Evolutionary conservation across 2,113 vertebrate species (phyloP).

Genomic region (Sander vitreus): DNA sequence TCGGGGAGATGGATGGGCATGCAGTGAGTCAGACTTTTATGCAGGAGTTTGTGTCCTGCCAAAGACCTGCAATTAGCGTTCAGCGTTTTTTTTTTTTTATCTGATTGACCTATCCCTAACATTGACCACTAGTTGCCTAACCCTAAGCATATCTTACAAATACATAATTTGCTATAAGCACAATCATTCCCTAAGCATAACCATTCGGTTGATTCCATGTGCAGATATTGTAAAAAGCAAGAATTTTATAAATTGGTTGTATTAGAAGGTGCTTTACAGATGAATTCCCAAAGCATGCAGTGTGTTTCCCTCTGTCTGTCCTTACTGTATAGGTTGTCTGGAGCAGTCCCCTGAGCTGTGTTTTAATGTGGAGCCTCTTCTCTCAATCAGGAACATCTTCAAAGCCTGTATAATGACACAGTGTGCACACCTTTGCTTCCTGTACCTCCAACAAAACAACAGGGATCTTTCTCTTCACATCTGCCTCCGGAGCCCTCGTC

Average conservation of each 20-base stretch:
- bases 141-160: not conserved
- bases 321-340: constrained; percentile 3
- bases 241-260: not conserved
- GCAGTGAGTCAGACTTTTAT: not conserved
- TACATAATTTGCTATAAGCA: not conserved
- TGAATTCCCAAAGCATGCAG: constrained; percentile 10
- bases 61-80: not conserved
- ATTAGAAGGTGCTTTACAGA: constrained; percentile 2
- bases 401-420: constrained; percentile 90
- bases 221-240: not conserved
- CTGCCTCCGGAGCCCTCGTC: constrained; percentile 39
- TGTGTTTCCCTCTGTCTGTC: constrained; percentile 6
- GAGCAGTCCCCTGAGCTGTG: constrained; percentile 39
- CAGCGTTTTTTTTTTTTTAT: not conserved
- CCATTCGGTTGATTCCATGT: not conserved
- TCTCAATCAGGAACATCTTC: constrained; percentile 81
- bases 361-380: constrained; percentile 44
- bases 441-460: constrained; percentile 67
- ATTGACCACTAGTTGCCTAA: not conserved
- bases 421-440: constrained; percentile 77
- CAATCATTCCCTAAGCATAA: not conserved
- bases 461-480: constrained; percentile 49
- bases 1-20: not conserved
- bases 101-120: not conserved
- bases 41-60: not conserved